Percentiles rank a stretch among this genome's conserved stretches.
Conservation (phyloP, 2,888 invertebrate species). For the Synergus laeviventris region DNA sequence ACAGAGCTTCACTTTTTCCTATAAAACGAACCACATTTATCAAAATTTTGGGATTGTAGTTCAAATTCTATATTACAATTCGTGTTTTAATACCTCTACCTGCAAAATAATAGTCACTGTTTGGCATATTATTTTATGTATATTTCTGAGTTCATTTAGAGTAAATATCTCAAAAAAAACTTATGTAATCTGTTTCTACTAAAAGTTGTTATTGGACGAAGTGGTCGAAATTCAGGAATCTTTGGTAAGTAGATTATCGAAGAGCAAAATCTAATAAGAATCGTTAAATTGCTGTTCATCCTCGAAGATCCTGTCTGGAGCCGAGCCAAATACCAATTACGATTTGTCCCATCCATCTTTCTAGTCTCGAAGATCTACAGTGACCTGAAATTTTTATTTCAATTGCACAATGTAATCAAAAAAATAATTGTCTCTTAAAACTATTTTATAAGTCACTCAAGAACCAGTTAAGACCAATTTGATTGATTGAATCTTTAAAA, state of each 20-base stretch:
- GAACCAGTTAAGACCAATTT: neutral
- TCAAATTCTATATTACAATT: too few species aligned
- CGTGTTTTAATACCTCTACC: too few species aligned
- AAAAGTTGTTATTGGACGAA: slow-evolving; percentile 44
- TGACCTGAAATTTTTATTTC: neutral
- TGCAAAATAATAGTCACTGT: too few species aligned
- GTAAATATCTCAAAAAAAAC: slow-evolving; percentile 7
- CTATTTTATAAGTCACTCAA: neutral
- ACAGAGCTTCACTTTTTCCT: too few species aligned
- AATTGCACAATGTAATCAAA: neutral
- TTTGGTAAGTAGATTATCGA: slow-evolving; percentile 56
- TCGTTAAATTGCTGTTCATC: slow-evolving; percentile 43
- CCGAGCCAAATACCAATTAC: slow-evolving; percentile 40
- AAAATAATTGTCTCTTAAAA: neutral
- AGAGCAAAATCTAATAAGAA: slow-evolving; percentile 57
- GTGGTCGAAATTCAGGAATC: slow-evolving; percentile 51
- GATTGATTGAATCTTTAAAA: neutral
- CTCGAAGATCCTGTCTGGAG: slow-evolving; percentile 24
- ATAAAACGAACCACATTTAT: too few species aligned
- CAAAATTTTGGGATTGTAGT: too few species aligned
- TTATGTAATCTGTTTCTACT: slow-evolving; percentile 1
- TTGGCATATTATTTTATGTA: too few species aligned
- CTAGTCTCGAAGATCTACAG: neutral
- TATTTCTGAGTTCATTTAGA: neutral
- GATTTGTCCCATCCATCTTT: slow-evolving; percentile 30